A percentile compares a stretch with the other conserved stretches of the same genome.
Evolutionary conservation across 2,888 invertebrate genomes (phyloP).

Genomic region (Chalcosyrphus nemorum): DNA sequence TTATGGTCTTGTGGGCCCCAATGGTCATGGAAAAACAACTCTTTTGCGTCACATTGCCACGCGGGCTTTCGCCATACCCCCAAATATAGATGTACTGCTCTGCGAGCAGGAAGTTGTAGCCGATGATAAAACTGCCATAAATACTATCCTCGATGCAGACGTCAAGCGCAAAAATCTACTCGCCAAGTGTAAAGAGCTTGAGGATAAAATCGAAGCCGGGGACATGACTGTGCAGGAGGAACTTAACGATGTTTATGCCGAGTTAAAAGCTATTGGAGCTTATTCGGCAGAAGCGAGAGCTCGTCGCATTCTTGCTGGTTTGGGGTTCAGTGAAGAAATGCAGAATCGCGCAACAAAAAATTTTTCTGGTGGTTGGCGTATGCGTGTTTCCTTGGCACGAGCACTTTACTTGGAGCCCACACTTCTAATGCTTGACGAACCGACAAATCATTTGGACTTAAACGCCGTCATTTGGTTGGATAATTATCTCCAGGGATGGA

Average conservation of each 20-base stretch:
- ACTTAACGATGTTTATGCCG: conserved; percentile 95
- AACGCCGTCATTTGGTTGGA: conserved; percentile 99
- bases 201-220: conserved; percentile 88
- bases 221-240: conserved; percentile 89
- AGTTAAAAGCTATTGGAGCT: conserved; percentile 97
- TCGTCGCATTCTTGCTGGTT: conserved; percentile 96
- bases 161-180: conserved; percentile 92
- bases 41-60: conserved; percentile 95
- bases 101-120: conserved; percentile 99
- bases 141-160: conserved; percentile 96
- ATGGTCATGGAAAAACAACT: conserved; percentile 99
- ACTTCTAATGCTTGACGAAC: conserved; percentile 98
- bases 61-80: conserved; percentile 95
- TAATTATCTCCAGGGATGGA: conserved; percentile 99
- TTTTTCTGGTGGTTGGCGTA: conserved; percentile 98
- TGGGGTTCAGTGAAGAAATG: conserved; percentile 95
- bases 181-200: conserved; percentile 91
- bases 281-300: conserved; percentile 99
- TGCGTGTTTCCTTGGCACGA: conserved; percentile 98
- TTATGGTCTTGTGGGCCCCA: conserved; percentile 99
- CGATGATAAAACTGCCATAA: conserved; percentile 95
- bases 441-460: conserved; percentile 99
- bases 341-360: conserved; percentile 95
- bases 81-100: conserved; percentile 96
- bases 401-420: conserved; percentile 99